Evolutionary conservation across 2,888 invertebrate species (phyloP).

Genomic region (Troilus luridus): DNA sequence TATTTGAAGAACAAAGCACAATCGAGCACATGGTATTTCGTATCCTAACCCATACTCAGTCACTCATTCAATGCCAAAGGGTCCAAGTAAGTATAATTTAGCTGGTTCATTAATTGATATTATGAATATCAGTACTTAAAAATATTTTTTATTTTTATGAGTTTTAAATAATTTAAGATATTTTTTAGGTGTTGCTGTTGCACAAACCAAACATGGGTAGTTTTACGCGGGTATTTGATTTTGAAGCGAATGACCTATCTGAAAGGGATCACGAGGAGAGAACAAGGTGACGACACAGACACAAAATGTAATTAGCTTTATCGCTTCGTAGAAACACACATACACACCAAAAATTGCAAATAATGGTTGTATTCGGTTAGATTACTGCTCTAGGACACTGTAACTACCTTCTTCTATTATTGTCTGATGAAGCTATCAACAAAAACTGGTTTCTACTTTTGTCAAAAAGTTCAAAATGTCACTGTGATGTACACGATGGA

Average conservation of each 20-base stretch:
- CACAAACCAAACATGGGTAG: conserved; percentile 93
- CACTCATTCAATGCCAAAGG: conserved; percentile 93
- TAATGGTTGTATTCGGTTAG: not conserved
- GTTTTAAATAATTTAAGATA: not conserved
- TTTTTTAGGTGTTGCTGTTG: conserved; percentile 84
- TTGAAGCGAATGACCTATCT: conserved; percentile 89
- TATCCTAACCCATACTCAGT: conserved; percentile 94
- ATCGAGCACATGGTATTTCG: conserved; percentile 95
- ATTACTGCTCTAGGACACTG: not conserved
- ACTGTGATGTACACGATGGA: not conserved
- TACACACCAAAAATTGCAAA: conserved; percentile 43
- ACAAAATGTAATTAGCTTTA: conserved; percentile 61
- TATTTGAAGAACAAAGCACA: conserved; percentile 96
- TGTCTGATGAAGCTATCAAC: not conserved
- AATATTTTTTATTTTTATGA: not conserved
- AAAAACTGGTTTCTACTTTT: not conserved
- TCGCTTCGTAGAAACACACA: conserved; percentile 58
- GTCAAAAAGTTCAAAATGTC: not conserved
- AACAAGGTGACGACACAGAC: conserved; percentile 74
- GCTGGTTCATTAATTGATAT: not conserved
- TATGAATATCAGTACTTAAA: not conserved
- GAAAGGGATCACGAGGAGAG: conserved; percentile 83
- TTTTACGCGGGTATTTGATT: conserved; percentile 94
- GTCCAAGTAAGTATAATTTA: conserved; percentile 80
- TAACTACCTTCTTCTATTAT: not conserved